Conservation (phyloP, 2,113 vertebrate genomes). For the Nipponia nippon region DNA sequence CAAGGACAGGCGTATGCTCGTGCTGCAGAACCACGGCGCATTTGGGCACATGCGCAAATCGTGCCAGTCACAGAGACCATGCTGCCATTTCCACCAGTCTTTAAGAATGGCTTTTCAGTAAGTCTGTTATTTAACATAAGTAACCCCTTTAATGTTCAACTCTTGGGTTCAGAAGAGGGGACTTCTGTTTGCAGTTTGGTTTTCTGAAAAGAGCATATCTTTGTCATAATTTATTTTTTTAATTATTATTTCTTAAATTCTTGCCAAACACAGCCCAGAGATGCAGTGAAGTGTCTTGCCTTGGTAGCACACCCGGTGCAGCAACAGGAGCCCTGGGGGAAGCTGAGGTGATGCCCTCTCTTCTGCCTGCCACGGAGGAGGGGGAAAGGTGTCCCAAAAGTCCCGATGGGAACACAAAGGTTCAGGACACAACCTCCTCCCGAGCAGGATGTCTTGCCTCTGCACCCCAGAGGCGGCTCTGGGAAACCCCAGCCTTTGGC, state of each 20-base stretch:
- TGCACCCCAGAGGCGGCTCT: not conserved
- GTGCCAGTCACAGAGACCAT: fast-evolving
- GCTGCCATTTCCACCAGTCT: fast-evolving
- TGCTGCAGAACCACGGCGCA: fast-evolving
- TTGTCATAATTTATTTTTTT: not conserved
- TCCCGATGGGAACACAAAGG: not conserved
- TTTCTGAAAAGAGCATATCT: not conserved
- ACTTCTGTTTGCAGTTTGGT: not conserved
- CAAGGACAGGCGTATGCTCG: fast-evolving
- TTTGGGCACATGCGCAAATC: not conserved
- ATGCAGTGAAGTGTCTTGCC: not conserved
- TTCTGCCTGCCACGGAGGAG: not conserved
- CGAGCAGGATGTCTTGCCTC: not conserved
- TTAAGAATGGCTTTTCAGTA: not conserved
- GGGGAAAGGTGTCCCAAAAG: not conserved
- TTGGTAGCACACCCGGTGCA: not conserved
- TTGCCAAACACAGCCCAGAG: not conserved
- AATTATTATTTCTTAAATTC: not conserved
- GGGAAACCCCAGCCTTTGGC: not conserved
- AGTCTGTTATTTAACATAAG: not conserved
- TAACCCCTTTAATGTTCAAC: not conserved
- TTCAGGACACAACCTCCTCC: not conserved
- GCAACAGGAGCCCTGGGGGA: not conserved
- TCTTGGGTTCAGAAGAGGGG: not conserved
- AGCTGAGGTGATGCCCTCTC: not conserved